Evolutionary conservation across 2,797 vertebrate species (phyloP).

Genomic region (Champsocephalus esox): DNA sequence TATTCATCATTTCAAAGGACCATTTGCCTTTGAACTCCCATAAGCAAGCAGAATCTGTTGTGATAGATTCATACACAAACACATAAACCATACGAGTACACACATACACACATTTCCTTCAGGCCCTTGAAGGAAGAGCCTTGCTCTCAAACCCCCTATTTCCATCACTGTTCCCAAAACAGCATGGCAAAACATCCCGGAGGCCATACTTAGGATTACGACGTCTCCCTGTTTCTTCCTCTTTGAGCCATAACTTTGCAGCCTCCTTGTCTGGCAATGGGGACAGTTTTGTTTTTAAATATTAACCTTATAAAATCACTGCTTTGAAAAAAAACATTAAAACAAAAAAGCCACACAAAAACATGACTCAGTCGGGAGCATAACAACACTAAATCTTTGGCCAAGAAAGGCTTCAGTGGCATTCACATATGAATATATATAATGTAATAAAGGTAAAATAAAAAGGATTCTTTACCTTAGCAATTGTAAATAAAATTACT

Average conservation of each 20-base stretch:
- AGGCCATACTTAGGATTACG: slow-evolving; percentile 59
- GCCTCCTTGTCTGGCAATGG: slow-evolving; percentile 48
- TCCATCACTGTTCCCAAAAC: slow-evolving; percentile 60
- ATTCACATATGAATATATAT: slow-evolving; percentile 9
- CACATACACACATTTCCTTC: slow-evolving; percentile 54
- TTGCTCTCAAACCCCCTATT: slow-evolving; percentile 53
- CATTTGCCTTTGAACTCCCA: slow-evolving; percentile 73
- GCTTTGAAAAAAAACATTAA: slow-evolving; percentile 41
- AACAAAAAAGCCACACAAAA: slow-evolving; percentile 1
- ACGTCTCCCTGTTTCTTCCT: slow-evolving; percentile 37
- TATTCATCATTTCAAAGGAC: slow-evolving; percentile 76
- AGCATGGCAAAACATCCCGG: slow-evolving; percentile 57
- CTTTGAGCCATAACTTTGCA: slow-evolving; percentile 43
- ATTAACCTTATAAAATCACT: slow-evolving; percentile 56
- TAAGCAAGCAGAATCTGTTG: slow-evolving; percentile 57
- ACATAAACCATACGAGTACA: slow-evolving; percentile 40
- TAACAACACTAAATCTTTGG: neutral
- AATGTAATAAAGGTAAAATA: slow-evolving; percentile 13
- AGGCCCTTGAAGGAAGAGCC: slow-evolving; percentile 51
- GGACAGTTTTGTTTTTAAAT: slow-evolving; percentile 63
- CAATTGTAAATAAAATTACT: slow-evolving; percentile 54
- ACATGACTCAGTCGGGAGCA: neutral
- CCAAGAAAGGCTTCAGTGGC: neutral
- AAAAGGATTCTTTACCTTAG: slow-evolving; percentile 29
- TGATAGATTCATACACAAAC: slow-evolving; percentile 55